Evolutionary conservation across 2,888 invertebrate species (phyloP).

Genomic region (Epirrita christyi): DNA sequence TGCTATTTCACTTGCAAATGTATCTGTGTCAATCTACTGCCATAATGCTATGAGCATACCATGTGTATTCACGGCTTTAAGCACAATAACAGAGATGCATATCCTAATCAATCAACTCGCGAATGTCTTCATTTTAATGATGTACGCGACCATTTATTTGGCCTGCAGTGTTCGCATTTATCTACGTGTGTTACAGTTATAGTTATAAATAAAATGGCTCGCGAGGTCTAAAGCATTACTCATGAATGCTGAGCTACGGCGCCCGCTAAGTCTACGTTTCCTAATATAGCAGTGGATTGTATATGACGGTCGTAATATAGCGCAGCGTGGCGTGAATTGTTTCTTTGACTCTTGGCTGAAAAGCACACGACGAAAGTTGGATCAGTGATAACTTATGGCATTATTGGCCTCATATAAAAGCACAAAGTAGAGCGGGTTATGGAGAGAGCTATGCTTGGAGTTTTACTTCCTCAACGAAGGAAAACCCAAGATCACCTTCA

Average conservation of each 20-base stretch:
- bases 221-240: constrained; percentile 61
- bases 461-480: too few relatives aligned
- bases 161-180: constrained; percentile 59
- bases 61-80: too few relatives aligned
- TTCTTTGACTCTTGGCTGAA: too few relatives aligned
- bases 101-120: constrained; percentile 40
- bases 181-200: constrained; percentile 73
- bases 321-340: neutral
- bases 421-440: too few relatives aligned
- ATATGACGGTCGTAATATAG: neutral
- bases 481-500: too few relatives aligned
- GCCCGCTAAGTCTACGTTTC: constrained; percentile 38
- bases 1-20: too few relatives aligned
- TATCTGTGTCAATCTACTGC: too few relatives aligned
- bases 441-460: too few relatives aligned
- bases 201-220: constrained; percentile 66
- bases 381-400: too few relatives aligned
- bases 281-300: neutral
- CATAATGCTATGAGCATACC: too few relatives aligned
- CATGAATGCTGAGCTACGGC: constrained; percentile 54
- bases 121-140: constrained; percentile 52
- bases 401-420: too few relatives aligned
- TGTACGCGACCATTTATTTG: constrained; percentile 44
- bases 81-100: neutral
- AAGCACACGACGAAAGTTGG: too few relatives aligned